Conservation (phyloP, 1,140 invertebrate genomes). For the Tetragnatha versicolor region DNA sequence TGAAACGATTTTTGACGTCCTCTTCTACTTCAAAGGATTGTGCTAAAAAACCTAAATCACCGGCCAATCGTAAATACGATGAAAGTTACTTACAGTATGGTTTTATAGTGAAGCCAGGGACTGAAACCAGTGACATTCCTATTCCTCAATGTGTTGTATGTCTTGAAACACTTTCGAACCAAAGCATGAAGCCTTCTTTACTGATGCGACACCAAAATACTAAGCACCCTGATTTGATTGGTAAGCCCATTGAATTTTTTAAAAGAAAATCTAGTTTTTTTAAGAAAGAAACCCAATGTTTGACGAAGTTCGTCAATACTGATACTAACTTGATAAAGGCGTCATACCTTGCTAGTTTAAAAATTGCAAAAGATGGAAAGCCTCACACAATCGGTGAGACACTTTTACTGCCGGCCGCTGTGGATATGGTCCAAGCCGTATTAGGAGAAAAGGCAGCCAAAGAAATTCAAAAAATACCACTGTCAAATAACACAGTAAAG, state of each 20-base stretch:
- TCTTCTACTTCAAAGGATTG: not conserved
- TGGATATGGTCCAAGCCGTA: no score
- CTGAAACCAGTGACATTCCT: not conserved
- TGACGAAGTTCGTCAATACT: not conserved
- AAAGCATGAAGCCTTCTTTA: not conserved
- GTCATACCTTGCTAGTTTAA: constrained; percentile 56
- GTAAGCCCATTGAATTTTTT: not conserved
- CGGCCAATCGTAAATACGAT: not conserved
- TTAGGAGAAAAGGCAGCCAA: constrained; percentile 46
- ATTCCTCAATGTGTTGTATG: not conserved
- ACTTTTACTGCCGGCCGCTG: constrained; percentile 52
- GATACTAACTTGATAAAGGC: constrained; percentile 20
- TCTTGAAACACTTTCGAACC: not conserved
- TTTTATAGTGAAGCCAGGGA: constrained; percentile 1
- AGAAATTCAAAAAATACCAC: constrained; percentile 12
- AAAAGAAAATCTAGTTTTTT: not conserved
- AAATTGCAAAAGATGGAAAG: constrained; percentile 57
- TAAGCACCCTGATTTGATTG: not conserved
- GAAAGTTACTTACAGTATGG: not conserved
- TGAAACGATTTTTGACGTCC: not conserved
- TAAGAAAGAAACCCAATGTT: not conserved
- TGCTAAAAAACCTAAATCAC: not conserved
- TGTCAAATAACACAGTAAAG: constrained; percentile 57
- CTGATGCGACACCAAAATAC: not conserved
- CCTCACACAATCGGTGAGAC: constrained; percentile 57